These are phyloP conservation scores for Tenrec ecaudatus DNA, from an alignment of 2,113 vertebrate genomes.

Conservation along the genomic window DNA sequence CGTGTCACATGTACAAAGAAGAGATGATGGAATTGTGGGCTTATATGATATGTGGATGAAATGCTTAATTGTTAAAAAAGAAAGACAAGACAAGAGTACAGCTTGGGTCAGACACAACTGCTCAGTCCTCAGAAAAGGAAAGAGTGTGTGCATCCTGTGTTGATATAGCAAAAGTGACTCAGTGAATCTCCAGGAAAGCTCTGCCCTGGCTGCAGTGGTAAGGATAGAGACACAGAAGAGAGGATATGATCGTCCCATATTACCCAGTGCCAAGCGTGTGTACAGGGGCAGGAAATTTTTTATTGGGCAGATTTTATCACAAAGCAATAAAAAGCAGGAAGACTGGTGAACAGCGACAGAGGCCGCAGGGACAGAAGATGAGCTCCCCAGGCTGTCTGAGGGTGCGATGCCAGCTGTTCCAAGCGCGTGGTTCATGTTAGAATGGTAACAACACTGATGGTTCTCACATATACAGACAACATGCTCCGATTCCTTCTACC, in stretches of 20 bases:
- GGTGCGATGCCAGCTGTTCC: too few relatives aligned
- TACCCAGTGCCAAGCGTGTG: neutral
- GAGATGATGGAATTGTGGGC: too few relatives aligned
- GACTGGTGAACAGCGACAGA: neutral
- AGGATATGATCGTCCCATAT: neutral
- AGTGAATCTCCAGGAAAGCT: neutral
- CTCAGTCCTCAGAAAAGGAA: too few relatives aligned
- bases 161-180: too few relatives aligned
- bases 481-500: neutral
- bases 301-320: neutral
- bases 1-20: neutral
- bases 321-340: conserved; percentile 15
- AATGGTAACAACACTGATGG: neutral
- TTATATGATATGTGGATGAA: too few relatives aligned
- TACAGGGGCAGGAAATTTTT: neutral
- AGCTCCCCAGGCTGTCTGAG: neutral
- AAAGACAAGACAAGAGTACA: too few relatives aligned
- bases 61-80: too few relatives aligned
- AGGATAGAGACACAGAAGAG: neutral
- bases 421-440: neutral
- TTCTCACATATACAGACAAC: neutral
- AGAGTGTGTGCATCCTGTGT: too few relatives aligned
- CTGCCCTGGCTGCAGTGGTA: neutral
- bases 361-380: neutral
- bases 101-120: too few relatives aligned